Conservation (phyloP, 2,888 invertebrate genomes). For the Pyrrhosoma nymphula region DNA sequence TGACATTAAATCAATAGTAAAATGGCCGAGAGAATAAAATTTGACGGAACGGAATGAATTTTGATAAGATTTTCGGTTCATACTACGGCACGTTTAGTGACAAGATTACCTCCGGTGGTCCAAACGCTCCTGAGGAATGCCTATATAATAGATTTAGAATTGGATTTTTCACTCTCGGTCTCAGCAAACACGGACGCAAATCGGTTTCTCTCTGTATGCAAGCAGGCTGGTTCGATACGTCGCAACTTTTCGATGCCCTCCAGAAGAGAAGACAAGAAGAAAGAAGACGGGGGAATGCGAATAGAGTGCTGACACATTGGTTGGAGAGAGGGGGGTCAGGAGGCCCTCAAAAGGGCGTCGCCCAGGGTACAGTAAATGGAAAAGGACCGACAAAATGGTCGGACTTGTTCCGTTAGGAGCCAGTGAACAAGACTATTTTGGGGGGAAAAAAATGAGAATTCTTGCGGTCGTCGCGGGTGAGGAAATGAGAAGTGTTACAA, state of each 20-base stretch:
- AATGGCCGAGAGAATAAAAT: no score
- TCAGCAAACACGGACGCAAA: background rate
- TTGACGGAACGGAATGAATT: no score
- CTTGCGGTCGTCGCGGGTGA: background rate
- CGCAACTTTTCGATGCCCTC: no score
- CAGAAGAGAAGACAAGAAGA: no score
- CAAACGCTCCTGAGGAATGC: background rate
- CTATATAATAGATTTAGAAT: background rate
- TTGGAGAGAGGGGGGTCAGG: background rate
- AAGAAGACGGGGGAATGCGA: background rate
- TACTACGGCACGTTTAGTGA: no score
- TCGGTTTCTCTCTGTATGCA: background rate
- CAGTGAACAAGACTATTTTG: background rate
- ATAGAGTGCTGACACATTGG: background rate
- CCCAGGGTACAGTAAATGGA: background rate
- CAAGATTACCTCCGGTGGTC: background rate
- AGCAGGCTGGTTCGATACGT: background rate
- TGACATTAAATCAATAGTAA: no score
- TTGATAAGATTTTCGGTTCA: no score
- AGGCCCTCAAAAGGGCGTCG: conserved; percentile 17
- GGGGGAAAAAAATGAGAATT: background rate
- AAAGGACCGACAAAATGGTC: background rate
- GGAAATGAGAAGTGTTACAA: background rate
- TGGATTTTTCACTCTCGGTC: background rate
- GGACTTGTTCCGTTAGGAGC: background rate